Evolutionary conservation across 2,797 vertebrate genomes (phyloP).

Genomic region (Manis pentadactyla): DNA sequence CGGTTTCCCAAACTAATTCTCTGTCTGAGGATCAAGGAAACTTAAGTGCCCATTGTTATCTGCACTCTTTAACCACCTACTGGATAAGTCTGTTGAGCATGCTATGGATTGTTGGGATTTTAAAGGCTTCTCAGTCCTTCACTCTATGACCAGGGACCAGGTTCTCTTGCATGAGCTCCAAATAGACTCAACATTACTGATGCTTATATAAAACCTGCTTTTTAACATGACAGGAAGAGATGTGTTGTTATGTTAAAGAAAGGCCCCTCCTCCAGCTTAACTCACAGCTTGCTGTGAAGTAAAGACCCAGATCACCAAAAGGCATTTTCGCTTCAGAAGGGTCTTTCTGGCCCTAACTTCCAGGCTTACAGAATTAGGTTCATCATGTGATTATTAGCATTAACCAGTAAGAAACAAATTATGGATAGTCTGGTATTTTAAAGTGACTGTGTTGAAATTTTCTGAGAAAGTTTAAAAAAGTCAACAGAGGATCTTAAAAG

Average conservation of each 20-base stretch:
- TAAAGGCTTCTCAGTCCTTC: constrained; percentile 34
- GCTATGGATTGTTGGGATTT: neutral
- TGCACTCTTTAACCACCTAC: neutral
- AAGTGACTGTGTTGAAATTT: constrained; percentile 49
- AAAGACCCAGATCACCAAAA: neutral
- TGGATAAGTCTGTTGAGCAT: constrained; percentile 3
- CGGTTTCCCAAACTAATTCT: neutral
- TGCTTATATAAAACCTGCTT: constrained; percentile 49
- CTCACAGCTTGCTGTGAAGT: constrained; percentile 32
- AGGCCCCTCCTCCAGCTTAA: neutral
- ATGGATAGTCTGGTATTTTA: constrained; percentile 39
- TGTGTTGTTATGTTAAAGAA: constrained; percentile 33
- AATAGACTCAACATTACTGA: constrained; percentile 40
- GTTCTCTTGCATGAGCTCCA: constrained; percentile 33
- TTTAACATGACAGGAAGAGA: constrained; percentile 60
- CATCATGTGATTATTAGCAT: neutral
- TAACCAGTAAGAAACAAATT: constrained; percentile 18
- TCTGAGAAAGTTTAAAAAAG: constrained; percentile 53
- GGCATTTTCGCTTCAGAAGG: neutral
- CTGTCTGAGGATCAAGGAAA: neutral
- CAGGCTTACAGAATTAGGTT: constrained; percentile 32
- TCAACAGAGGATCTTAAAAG: constrained; percentile 58
- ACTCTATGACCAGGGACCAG: constrained; percentile 6
- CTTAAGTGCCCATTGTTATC: neutral
- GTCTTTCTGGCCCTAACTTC: constrained; percentile 20